Conservation (phyloP, 2,888 invertebrate genomes). For the Epinotia nisella region DNA sequence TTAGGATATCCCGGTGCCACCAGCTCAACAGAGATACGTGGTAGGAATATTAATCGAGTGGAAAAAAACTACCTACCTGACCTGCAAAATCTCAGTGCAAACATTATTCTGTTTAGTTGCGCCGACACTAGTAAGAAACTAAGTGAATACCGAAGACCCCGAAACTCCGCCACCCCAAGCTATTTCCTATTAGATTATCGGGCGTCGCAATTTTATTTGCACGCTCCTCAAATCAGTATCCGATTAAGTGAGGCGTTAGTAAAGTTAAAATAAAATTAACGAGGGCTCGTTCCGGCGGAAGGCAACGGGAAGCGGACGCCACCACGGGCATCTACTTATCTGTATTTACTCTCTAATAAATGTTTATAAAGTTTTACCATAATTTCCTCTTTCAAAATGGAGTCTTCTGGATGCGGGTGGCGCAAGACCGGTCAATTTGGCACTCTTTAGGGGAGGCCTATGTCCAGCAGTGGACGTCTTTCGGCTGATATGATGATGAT, state of each 20-base stretch:
- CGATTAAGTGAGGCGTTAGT: constrained; percentile 70
- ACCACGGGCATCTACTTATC: constrained; percentile 70
- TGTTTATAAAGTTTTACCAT: constrained; percentile 71
- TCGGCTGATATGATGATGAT: too few relatives aligned
- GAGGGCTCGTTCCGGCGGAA: constrained; percentile 74
- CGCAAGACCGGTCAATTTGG: too few relatives aligned
- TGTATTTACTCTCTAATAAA: constrained; percentile 64
- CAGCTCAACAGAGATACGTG: too few relatives aligned
- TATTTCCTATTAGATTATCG: constrained; percentile 35
- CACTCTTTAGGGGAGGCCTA: too few relatives aligned
- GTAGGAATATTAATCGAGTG: too few relatives aligned
- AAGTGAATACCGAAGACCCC: constrained; percentile 7
- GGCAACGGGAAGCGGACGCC: constrained; percentile 70
- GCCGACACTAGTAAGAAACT: background rate
- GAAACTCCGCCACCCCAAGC: constrained; percentile 7
- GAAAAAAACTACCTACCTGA: too few relatives aligned
- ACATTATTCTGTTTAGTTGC: background rate
- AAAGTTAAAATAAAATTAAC: constrained; percentile 78
- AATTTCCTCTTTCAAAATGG: constrained; percentile 44
- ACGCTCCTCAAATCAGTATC: constrained; percentile 56
- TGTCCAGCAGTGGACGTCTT: too few relatives aligned
- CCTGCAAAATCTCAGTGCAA: too few relatives aligned
- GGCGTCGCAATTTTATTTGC: constrained; percentile 30
- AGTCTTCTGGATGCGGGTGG: background rate
- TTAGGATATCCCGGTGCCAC: too few relatives aligned